Conservation (phyloP, 2,113 vertebrate species). For the Hucho hucho region DNA sequence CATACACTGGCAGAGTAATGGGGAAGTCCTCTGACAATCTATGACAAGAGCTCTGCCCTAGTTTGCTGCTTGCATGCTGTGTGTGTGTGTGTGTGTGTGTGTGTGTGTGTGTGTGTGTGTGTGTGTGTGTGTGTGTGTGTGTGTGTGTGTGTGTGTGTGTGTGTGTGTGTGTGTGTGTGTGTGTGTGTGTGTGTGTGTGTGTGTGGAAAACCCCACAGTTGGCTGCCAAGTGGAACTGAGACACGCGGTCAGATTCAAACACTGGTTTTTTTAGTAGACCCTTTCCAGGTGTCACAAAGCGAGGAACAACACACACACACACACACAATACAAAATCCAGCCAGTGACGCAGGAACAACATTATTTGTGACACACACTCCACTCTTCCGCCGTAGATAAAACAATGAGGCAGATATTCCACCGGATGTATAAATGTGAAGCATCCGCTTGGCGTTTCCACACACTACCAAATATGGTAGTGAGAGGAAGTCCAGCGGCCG, state of each 20-base stretch:
- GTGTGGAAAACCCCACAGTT: constrained; percentile 18
- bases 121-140: constrained; percentile 12
- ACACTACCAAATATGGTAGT: no score
- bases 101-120: constrained; percentile 4
- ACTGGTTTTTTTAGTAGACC: constrained; percentile 62
- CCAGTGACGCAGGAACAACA: neutral
- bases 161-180: constrained; percentile 9
- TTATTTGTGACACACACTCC: constrained; percentile 5
- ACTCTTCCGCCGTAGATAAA: neutral
- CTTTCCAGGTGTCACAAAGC: constrained; percentile 38
- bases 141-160: constrained; percentile 5
- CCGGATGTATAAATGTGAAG: no score
- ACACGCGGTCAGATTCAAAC: constrained; percentile 56
- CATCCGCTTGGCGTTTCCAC: no score
- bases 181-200: neutral
- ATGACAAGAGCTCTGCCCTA: constrained; percentile 60
- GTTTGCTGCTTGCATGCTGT: constrained; percentile 58
- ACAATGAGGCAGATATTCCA: no score
- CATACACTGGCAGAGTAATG: constrained; percentile 34
- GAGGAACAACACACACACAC: constrained; percentile 28
- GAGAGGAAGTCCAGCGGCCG: no score
- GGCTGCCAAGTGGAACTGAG: constrained; percentile 54
- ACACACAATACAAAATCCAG: neutral
- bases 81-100: constrained; percentile 34
- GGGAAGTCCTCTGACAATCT: constrained; percentile 50